Conservation (phyloP, 2,797 vertebrate genomes). For the Dermochelys coriacea region DNA sequence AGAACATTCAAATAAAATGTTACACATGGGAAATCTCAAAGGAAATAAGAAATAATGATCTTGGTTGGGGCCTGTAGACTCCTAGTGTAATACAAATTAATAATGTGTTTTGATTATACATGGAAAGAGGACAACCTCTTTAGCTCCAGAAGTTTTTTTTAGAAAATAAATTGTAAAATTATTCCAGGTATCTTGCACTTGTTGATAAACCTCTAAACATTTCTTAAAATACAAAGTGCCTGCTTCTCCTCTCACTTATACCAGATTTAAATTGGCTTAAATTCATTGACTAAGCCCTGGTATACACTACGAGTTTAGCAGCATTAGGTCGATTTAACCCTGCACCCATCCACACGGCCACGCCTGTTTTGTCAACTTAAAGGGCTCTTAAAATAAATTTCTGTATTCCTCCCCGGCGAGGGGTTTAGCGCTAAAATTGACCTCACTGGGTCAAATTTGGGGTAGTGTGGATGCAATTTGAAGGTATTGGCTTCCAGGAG, state of each 20-base stretch:
- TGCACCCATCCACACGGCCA: no score
- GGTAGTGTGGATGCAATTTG: no score
- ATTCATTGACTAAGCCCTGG: background rate
- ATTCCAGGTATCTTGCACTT: background rate
- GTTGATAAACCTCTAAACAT: background rate
- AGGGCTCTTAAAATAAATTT: no score
- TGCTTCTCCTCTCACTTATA: background rate
- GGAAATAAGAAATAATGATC: background rate
- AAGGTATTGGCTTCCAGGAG: no score
- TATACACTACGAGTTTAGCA: no score
- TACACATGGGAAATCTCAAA: background rate
- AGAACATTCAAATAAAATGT: background rate
- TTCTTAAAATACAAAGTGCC: background rate
- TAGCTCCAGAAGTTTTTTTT: background rate
- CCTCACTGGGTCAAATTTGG: no score
- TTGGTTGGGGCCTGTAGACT: background rate
- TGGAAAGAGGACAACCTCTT: background rate
- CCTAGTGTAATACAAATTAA: conserved; percentile 15
- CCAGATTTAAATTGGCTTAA: background rate
- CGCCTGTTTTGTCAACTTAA: no score
- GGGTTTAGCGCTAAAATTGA: no score
- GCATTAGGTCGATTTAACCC: no score
- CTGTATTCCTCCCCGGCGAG: no score
- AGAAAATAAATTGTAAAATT: conserved; percentile 11
- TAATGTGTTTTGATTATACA: conserved; percentile 9